Conservation (phyloP, 1,140 invertebrate genomes). For the Eumeta japonica region DNA sequence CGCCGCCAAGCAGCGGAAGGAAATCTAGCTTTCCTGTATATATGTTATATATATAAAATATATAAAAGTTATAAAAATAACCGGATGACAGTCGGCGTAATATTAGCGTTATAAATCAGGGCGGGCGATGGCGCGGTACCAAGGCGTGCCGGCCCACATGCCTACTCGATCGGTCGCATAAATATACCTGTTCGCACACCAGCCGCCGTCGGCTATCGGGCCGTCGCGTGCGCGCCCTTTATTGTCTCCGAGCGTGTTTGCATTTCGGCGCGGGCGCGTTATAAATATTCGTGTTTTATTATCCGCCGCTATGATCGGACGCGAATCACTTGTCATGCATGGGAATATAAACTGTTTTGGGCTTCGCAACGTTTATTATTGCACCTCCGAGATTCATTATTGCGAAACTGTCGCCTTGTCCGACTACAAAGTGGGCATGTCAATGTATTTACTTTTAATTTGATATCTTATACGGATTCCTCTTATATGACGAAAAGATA, state of each 20-base stretch:
- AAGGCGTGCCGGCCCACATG: slow-evolving; percentile 5
- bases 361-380: slow-evolving; percentile 3
- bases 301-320: slow-evolving; percentile 3
- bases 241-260: too few relatives aligned
- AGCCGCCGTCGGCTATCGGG: slow-evolving; percentile 1
- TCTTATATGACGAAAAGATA: too few relatives aligned
- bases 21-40: too few relatives aligned
- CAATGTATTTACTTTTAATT: too few relatives aligned
- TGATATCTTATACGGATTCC: too few relatives aligned
- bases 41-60: too few relatives aligned
- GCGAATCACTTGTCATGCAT: slow-evolving; percentile 6
- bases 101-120: slow-evolving; percentile 39
- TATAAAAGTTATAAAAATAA: slow-evolving; percentile 39
- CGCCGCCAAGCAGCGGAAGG: too few relatives aligned
- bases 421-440: too few relatives aligned
- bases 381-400: too few relatives aligned
- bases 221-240: too few relatives aligned
- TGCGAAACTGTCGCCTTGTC: slow-evolving; percentile 6
- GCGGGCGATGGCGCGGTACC: slow-evolving; percentile 14
- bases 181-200: slow-evolving; percentile 1
- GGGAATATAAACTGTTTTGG: slow-evolving; percentile 6
- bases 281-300: slow-evolving; percentile 11
- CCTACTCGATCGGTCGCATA: neutral
- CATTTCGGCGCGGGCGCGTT: slow-evolving; percentile 2
- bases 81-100: slow-evolving; percentile 28